Base-by-base conservation (phyloP, 1,140 invertebrate genomes). In the Sesamia nonagrioides region DNA sequence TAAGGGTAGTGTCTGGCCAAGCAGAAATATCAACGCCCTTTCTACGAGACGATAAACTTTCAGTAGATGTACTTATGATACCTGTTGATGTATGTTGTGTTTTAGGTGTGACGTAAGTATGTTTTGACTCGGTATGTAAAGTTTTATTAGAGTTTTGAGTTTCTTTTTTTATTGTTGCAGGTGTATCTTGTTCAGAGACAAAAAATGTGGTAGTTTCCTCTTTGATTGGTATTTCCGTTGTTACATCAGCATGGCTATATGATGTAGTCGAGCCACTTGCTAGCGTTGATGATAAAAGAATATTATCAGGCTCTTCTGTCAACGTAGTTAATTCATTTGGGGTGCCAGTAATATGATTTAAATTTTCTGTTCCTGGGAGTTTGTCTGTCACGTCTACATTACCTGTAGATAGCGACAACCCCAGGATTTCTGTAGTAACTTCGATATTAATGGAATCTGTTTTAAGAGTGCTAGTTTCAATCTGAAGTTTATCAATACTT, bases 1-100 rank as follows among this genome's bases (percentile, higher is more conserved):
- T 84, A 35, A 82, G 73, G 66, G 91, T 92, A 27, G 89, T 92
- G 77, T 95, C 93, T 80, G 92, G 92, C 93, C 93, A 95, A 68
- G 93, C 93, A 54, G 86, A 81, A 80, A 95, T 95, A 81, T 95
- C 92, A 73, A 92, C 87, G 69, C 91, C 89, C 84, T 94, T 94
- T 83, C 88, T 86, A 72, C 93, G 85, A 33, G 91, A 94, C 42
- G 92, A 92, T 54, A 93, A 85, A 85, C 89, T 92, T 72, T 91
- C 89, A 37, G 87, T 88, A 37, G 89, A 91, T 8, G 91, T 92
- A 80, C 89, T 93, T 1, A 66, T 66, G 27, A 77, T 40, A 58
- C 79, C 75, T 54, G 84, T 84, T 33, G 88, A 84, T 21, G 88
- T 81, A 76, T 88, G 83, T 66, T 80, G n/a, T 45, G 58, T 37